These are phyloP conservation scores for Halcyon senegalensis DNA, from an alignment of 2,113 vertebrate genomes.

Conservation along the genomic window DNA sequence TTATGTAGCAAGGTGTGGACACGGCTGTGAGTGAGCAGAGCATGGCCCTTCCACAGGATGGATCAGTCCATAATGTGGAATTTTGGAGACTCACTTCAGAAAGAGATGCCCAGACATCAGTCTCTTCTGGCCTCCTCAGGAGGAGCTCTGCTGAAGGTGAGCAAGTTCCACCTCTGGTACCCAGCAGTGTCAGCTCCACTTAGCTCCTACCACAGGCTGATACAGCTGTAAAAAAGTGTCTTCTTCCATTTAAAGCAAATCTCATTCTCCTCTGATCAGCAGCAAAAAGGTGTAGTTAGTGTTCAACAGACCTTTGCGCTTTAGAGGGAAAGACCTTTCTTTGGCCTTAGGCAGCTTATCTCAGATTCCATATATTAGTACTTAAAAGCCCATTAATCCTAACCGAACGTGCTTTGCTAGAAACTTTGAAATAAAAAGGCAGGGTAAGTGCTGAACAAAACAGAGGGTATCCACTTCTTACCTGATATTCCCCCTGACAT, in stretches of 20 bases:
- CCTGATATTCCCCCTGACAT: constrained; percentile 64
- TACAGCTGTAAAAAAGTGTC: not conserved
- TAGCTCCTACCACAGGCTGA: not conserved
- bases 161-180: not conserved
- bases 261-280: not conserved
- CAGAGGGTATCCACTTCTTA: constrained; percentile 3
- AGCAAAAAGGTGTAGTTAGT: not conserved
- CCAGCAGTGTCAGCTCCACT: not conserved
- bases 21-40: not conserved
- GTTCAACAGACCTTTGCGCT: constrained; percentile 21
- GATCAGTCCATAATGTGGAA: not conserved
- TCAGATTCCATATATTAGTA: constrained; percentile 15
- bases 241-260: constrained; percentile 5
- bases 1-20: not conserved
- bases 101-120: not conserved
- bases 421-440: constrained; percentile 51
- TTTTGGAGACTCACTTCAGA: not conserved
- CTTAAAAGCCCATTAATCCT: constrained; percentile 53
- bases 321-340: constrained; percentile 31
- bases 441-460: constrained; percentile 18
- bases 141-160: not conserved
- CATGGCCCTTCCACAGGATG: rapidly evolving
- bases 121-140: not conserved
- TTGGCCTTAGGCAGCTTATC: constrained; percentile 40
- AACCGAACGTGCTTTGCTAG: not conserved